A percentile compares a stretch with the other conserved stretches of the same genome.
Conservation (phyloP, 2,113 vertebrate genomes). For the Vulpes ferrilata region DNA sequence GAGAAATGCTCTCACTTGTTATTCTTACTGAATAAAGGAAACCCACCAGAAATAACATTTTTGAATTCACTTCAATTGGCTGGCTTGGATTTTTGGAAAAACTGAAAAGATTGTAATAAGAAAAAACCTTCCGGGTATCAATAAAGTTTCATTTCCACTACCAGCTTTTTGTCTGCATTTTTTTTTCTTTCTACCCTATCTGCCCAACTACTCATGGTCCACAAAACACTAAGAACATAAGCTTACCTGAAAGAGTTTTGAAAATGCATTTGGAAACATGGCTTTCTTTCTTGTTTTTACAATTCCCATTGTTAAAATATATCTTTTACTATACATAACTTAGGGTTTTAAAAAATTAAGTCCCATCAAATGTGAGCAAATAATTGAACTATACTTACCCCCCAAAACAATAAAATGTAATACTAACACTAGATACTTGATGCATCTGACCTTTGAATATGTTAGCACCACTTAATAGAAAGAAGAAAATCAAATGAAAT, state of each 20-base stretch:
- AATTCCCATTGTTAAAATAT: background rate
- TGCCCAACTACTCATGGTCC: background rate
- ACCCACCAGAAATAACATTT: constrained; percentile 55
- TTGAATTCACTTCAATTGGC: constrained; percentile 65
- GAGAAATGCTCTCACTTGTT: constrained; percentile 40
- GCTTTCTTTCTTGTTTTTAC: background rate
- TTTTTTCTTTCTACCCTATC: background rate
- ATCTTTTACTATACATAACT: constrained; percentile 3
- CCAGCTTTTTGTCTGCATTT: constrained; percentile 14
- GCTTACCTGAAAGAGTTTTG: constrained; percentile 34
- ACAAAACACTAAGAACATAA: background rate
- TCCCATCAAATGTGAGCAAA: background rate
- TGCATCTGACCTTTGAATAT: background rate
- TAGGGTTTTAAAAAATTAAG: background rate
- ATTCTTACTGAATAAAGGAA: constrained; percentile 64
- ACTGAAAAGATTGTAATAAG: constrained; percentile 69
- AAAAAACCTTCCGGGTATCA: constrained; percentile 71
- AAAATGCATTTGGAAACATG: background rate
- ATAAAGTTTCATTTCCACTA: constrained; percentile 71
- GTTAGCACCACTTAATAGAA: background rate
- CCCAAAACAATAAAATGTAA: background rate
- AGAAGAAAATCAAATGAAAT: constrained; percentile 28
- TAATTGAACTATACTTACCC: background rate
- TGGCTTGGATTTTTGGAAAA: constrained; percentile 57
- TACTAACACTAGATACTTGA: background rate